Evolutionary conservation across 2,888 invertebrate species (phyloP), one percentile per base, ranked within the genome.

Genomic region (Oscheius sp.): DNA sequence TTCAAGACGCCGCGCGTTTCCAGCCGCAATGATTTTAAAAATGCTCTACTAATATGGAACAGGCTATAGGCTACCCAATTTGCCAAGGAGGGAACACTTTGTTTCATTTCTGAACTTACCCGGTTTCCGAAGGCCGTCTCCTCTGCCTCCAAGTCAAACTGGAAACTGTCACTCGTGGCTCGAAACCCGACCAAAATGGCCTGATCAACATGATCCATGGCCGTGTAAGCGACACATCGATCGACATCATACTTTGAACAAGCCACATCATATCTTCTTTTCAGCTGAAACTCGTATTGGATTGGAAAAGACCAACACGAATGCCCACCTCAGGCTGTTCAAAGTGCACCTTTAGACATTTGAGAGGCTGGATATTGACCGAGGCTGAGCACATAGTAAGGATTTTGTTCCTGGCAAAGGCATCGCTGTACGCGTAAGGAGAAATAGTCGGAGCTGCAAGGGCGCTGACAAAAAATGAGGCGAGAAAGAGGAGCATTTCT

Each of bases 371-470:
- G 37, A 72, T 73, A 13, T 79, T 78, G 37, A 84, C 82, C 3
- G 85, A 79, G 2, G 80, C 77, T 0, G 84, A 79, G 32, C 79
- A 76, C 7, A 85, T 73, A 1, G 79, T 77, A 21, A 83, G 75
- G 4, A 83, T 76, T 48, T 77, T 76, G 21, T 78, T 73, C 3
- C 84, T 75, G 10, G 75, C 79, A 65, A 79, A 84, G 32, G 62
- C 76, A 73, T 84, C 84, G 29, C 75, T 76, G 76, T 77, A 83
- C 9, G 71, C 55, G 47, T 48, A 63, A 29, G 63, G 63, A 68
- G 76, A 63, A 65, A 68, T 68, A 37, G 68, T 55, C 0, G 70
- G 58, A 37, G 47, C 70, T 57, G 57, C 70, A 5, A 66, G 33
- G n/a, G 66, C 51, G 4, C 3, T 4, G 4, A 66, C 9, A 11